phyloP scores from a whole-genome alignment of 1,140 invertebrate species.

The Maconellicoccus hirsutus region DNA sequence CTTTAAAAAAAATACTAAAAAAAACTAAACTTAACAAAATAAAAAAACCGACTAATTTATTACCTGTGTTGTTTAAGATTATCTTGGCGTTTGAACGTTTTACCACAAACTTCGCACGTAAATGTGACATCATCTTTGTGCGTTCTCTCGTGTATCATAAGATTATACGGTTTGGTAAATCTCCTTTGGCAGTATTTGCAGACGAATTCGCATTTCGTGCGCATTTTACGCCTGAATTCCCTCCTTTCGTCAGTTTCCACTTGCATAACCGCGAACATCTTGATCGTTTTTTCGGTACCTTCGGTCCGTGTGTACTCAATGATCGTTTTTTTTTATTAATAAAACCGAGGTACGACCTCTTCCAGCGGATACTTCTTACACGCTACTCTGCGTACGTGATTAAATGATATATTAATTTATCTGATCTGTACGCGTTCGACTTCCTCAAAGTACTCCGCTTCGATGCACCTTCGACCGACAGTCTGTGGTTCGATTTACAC shows the following conservation, averaged over 20 bases:
- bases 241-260: conserved; percentile 81
- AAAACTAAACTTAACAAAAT: not conserved
- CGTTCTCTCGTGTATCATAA: conserved; percentile 97
- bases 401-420: not conserved
- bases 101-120: conserved; percentile 96
- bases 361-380: not conserved
- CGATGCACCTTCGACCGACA: no score
- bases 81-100: conserved; percentile 95
- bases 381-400: not conserved
- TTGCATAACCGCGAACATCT: conserved; percentile 72
- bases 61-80: conserved; percentile 92
- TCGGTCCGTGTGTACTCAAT: not conserved
- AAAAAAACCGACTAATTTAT: conserved; percentile 28
- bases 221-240: conserved; percentile 85
- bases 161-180: conserved; percentile 98
- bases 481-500: no score
- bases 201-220: conserved; percentile 88
- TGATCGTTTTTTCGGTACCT: not conserved
- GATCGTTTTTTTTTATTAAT: no score
- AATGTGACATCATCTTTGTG: conserved; percentile 91
- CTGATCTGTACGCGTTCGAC: not conserved
- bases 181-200: conserved; percentile 97
- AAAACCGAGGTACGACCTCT: not conserved
- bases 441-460: not conserved
- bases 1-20: not conserved